Evolutionary conservation across 2,888 invertebrate genomes (phyloP).

Genomic region (Hirtodrosophila alboralis): DNA sequence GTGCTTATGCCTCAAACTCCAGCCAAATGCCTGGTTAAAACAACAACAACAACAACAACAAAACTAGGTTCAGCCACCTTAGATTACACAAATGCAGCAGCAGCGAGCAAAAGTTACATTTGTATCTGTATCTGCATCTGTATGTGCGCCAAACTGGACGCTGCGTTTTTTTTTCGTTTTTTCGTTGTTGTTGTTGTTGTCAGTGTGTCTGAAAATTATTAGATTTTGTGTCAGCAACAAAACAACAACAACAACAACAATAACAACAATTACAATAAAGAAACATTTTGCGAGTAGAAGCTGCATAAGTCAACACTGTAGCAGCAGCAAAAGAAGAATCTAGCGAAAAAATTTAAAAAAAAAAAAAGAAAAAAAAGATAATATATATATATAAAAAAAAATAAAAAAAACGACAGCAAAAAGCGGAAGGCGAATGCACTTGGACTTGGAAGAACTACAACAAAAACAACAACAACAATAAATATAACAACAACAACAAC

Average conservation of each 20-base stretch:
- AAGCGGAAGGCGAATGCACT: slow-evolving; percentile 73
- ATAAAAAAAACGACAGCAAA: slow-evolving; percentile 49
- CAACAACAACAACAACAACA: too few relatives aligned
- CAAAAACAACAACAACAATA: slow-evolving; percentile 27
- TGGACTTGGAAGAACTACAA: slow-evolving; percentile 47
- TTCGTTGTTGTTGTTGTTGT: slow-evolving; percentile 27
- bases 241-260: slow-evolving; percentile 37
- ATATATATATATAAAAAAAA: slow-evolving; percentile 32
- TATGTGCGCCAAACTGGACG: slow-evolving; percentile 60
- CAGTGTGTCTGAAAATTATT: slow-evolving; percentile 62
- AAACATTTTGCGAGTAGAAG: slow-evolving; percentile 41
- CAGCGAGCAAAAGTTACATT: slow-evolving; percentile 39
- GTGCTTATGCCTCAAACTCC: background rate
- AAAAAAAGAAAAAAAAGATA: slow-evolving; percentile 30
- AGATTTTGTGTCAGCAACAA: slow-evolving; percentile 61
- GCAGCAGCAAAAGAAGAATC: slow-evolving; percentile 26
- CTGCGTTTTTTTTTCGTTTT: slow-evolving; percentile 25
- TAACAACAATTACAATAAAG: slow-evolving; percentile 27
- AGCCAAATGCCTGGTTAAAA: too few relatives aligned
- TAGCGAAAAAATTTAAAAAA: slow-evolving; percentile 24
- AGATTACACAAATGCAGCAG: slow-evolving; percentile 25
- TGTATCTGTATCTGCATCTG: slow-evolving; percentile 31
- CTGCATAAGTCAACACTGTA: slow-evolving; percentile 66
- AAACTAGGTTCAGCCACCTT: slow-evolving; percentile 44
- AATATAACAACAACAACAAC: slow-evolving; percentile 33